Base-by-base conservation (phyloP, 2,888 invertebrate genomes). In the Harmothoe impar region DNA sequence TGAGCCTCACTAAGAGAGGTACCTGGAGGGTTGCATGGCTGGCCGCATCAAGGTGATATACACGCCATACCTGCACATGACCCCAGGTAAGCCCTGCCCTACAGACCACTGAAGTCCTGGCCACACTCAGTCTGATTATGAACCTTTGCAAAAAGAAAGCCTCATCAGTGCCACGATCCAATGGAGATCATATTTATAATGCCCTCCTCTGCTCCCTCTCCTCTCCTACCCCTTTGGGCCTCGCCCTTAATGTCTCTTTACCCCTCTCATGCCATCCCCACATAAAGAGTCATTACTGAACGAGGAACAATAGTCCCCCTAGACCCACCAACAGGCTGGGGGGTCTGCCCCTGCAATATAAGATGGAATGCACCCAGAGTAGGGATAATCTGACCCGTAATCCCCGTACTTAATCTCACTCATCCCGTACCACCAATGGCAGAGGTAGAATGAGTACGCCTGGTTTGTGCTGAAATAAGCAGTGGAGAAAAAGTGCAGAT, bases 101-200 rank as follows among this genome's bases (percentile, higher is more conserved):
- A 62, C 20, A n/a, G 25, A n/a, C 62, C 20, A 62, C 25, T 15
- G 1, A 62, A 62, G 62, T n/a, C 62, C 62, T n/a, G 23, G 3
- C 62, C 62, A 62, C 62, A 62, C 62, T 20, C 62, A n/a, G 23
- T 62, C 62, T n/a, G 62, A 62, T 20, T 62, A 62, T 62, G 62
- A 62, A 20, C 62, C 62, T n/a, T 3, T 10, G 10, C 43, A 43
- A 43, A 43, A 43, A 43, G 43, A 43, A 84, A n/a, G 17, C 43
- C 43, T 84, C 84, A 43, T 84, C 84, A 84, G 35, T 17, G n/a
- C 35, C 35, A 23, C 23, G 84, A 84, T 25, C 43, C 29, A 43
- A 51, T 51, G 35, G 84, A 23, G 84, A 84, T 84, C 84, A 84
- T 51, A 84, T 84, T 84, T 84, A 29, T 72, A 84, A 84, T 84